These are phyloP conservation scores for Camelus bactrianus DNA, from an alignment of 2,113 vertebrate species.

Conservation along the genomic window DNA sequence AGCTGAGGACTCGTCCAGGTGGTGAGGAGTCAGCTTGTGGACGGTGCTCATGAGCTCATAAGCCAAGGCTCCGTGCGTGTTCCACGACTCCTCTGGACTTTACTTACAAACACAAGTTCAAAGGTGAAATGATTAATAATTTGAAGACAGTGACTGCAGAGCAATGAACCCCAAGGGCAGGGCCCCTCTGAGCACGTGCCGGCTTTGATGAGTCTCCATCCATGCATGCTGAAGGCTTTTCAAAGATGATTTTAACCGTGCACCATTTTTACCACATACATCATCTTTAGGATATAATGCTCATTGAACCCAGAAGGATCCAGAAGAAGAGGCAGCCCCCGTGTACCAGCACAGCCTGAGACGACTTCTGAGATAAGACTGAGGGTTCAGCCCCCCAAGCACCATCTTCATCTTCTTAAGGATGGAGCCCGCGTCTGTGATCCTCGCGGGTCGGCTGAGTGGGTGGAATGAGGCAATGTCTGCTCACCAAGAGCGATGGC, in stretches of 20 bases:
- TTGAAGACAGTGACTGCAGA: background rate
- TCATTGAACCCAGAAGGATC: fast-evolving
- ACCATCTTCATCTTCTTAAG: background rate
- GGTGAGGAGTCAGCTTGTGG: background rate
- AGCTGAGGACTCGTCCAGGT: background rate
- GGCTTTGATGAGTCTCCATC: background rate
- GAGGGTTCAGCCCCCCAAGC: no score
- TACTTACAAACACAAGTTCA: background rate
- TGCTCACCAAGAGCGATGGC: background rate
- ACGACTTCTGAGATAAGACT: background rate
- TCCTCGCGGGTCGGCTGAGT: background rate
- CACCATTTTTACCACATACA: background rate
- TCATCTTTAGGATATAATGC: background rate
- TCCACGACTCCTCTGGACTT: fast-evolving
- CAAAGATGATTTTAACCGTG: background rate
- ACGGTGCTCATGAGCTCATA: background rate
- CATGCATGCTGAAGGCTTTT: no score
- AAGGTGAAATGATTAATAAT: background rate
- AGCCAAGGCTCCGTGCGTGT: background rate
- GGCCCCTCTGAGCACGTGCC: no score
- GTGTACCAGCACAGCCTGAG: background rate
- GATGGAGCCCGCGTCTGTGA: background rate
- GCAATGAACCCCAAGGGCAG: no score
- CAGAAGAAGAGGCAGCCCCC: background rate
- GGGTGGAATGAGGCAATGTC: background rate